Evolutionary conservation across 2,888 invertebrate species (phyloP).

Genomic region (Stenurella melanura): DNA sequence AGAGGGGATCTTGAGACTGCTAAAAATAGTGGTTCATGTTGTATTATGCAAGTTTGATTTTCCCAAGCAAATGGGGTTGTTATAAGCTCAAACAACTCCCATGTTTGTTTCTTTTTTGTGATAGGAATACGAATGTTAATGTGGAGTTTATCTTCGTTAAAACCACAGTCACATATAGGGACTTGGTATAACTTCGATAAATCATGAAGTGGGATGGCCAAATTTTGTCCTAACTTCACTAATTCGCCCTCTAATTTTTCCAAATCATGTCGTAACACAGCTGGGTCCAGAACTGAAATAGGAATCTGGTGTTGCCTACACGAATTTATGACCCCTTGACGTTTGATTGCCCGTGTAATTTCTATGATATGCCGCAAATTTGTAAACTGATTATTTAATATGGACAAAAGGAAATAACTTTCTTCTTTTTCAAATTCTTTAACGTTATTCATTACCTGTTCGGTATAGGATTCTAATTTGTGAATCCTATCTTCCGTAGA

Average conservation of each 20-base stretch:
- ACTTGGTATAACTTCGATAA: no score
- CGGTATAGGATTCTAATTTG: constrained; percentile 2
- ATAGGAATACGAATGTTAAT: no score
- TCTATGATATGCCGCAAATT: constrained; percentile 12
- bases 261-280: no score
- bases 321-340: background rate
- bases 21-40: constrained; percentile 43
- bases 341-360: background rate
- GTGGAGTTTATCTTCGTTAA: constrained; percentile 35
- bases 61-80: constrained; percentile 52
- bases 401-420: background rate
- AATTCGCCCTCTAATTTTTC: no score
- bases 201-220: background rate
- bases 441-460: background rate
- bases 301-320: no score
- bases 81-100: constrained; percentile 47
- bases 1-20: constrained; percentile 28
- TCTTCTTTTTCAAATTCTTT: background rate
- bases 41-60: constrained; percentile 46
- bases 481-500: constrained; percentile 20
- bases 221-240: constrained; percentile 44
- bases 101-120: constrained; percentile 21
- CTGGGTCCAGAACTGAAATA: no score
- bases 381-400: background rate
- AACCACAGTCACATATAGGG: background rate